A percentile compares a stretch with the other conserved stretches of the same genome.
Conservation (phyloP, 2,113 vertebrate genomes). For the Dasypus novemcinctus region DNA sequence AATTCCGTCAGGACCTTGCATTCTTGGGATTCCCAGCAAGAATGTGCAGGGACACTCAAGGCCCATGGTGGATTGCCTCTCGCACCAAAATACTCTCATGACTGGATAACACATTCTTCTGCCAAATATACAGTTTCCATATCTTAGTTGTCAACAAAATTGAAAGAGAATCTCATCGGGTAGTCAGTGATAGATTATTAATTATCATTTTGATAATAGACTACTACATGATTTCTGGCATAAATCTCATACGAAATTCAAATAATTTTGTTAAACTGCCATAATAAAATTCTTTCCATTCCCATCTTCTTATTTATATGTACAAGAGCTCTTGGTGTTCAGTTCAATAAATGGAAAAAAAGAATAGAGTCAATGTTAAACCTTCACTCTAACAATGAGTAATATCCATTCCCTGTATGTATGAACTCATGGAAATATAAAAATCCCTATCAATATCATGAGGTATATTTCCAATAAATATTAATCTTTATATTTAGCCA, state of each 20-base stretch:
- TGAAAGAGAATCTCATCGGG: background rate
- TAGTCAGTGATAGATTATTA: background rate
- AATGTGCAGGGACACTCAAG: background rate
- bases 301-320: background rate
- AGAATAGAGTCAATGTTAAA: background rate
- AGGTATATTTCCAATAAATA: background rate
- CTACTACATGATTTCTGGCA: background rate
- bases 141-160: background rate
- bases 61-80: background rate
- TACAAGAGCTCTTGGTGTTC: background rate
- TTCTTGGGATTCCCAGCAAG: background rate
- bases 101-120: background rate
- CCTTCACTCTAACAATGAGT: background rate
- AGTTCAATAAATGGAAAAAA: background rate
- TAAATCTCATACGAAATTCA: background rate
- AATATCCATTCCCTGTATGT: background rate
- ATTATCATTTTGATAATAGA: constrained; percentile 28
- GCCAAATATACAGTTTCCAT: background rate
- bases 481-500: constrained; percentile 33
- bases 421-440: background rate
- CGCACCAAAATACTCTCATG: background rate
- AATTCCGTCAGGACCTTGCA: background rate
- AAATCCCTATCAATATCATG: background rate
- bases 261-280: constrained; percentile 31
- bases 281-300: constrained; percentile 31